Evolutionary conservation across 2,113 vertebrate species (phyloP).

Genomic region (Poeciliopsis retropinna): DNA sequence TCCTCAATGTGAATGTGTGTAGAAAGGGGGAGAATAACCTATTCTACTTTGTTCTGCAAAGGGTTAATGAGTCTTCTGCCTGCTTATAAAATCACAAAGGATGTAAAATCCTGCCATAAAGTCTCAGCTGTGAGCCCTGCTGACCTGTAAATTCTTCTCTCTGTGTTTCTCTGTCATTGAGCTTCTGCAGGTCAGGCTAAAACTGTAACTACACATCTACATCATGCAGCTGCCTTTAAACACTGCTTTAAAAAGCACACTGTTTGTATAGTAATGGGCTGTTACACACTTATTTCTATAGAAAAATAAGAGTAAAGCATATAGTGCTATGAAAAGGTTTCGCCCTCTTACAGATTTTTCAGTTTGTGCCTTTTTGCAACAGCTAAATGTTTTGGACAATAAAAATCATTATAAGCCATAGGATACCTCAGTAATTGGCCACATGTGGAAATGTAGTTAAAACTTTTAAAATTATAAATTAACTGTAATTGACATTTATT

Average conservation of each 20-base stretch:
- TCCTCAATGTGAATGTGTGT: slow-evolving; percentile 46
- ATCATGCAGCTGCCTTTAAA: slow-evolving; percentile 55
- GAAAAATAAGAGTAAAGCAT: background rate
- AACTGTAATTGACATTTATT: background rate
- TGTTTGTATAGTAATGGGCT: slow-evolving; percentile 1
- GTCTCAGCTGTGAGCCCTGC: slow-evolving; percentile 77
- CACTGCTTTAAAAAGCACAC: slow-evolving; percentile 21
- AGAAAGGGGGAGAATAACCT: slow-evolving; percentile 38
- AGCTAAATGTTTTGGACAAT: background rate
- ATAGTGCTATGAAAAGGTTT: background rate
- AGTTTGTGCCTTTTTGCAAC: background rate
- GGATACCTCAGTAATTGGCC: background rate
- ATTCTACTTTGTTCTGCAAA: slow-evolving; percentile 44
- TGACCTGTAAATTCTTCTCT: slow-evolving; percentile 73
- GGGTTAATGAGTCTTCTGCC: slow-evolving; percentile 65
- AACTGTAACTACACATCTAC: slow-evolving; percentile 65
- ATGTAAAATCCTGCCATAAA: slow-evolving; percentile 77
- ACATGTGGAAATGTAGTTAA: too few relatives aligned
- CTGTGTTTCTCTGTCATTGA: slow-evolving; percentile 59
- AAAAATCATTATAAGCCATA: background rate
- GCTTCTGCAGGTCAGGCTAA: slow-evolving; percentile 38
- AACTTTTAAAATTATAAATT: too few relatives aligned
- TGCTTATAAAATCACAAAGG: slow-evolving; percentile 70
- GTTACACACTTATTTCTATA: slow-evolving; percentile 11
- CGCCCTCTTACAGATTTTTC: background rate